Conservation (phyloP, 2,888 invertebrate species). For the Spialia ferax region DNA sequence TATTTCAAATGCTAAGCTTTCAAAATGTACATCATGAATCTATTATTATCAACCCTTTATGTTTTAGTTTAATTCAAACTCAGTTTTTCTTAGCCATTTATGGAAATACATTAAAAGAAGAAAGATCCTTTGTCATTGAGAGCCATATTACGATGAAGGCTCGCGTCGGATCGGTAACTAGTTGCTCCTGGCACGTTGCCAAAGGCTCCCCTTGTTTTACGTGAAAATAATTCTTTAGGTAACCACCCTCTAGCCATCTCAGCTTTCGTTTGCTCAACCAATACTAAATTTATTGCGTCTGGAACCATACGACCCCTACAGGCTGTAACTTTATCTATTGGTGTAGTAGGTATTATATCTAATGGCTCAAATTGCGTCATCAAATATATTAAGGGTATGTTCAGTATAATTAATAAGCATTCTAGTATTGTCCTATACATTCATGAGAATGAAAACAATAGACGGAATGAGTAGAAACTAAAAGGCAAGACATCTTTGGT, state of each 20-base stretch:
- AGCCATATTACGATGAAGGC: slow-evolving; percentile 12
- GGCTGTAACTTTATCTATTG: slow-evolving; percentile 3
- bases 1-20: background rate
- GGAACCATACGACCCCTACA: slow-evolving; percentile 10
- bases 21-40: background rate
- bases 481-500: background rate
- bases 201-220: slow-evolving; percentile 34
- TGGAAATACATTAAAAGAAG: background rate
- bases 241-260: slow-evolving; percentile 26
- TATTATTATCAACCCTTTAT: background rate
- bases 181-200: slow-evolving; percentile 40
- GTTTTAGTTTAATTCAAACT: background rate
- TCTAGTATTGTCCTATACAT: no score
- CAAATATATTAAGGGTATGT: background rate
- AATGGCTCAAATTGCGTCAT: background rate
- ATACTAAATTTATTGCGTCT: slow-evolving; percentile 35
- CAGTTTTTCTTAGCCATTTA: slow-evolving; percentile 3
- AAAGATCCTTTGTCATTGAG: slow-evolving; percentile 25
- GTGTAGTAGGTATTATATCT: background rate
- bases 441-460: background rate
- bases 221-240: slow-evolving; percentile 32
- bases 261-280: slow-evolving; percentile 32
- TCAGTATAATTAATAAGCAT: no score
- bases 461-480: background rate
- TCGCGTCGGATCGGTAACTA: slow-evolving; percentile 39